Conservation (phyloP, 2,888 invertebrate species). For the Drosophila quasianomalipes region DNA sequence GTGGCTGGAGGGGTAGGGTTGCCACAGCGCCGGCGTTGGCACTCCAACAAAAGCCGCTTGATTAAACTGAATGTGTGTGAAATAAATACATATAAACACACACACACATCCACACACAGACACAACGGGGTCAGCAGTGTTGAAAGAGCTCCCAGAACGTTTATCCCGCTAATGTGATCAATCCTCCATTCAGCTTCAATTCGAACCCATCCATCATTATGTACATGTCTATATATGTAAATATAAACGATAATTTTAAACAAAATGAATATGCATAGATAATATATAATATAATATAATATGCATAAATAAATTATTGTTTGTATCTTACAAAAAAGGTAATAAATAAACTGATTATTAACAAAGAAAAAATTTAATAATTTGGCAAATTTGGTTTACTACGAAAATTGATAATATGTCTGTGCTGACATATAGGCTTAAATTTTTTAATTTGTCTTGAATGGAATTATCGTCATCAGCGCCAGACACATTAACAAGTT, state of each 20-base stretch:
- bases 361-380: not conserved
- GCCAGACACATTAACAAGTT: not conserved
- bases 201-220: not conserved
- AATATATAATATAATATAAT: no score
- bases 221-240: not conserved
- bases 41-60: slow-evolving; percentile 69
- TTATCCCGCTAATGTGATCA: not conserved
- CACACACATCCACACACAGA: not conserved
- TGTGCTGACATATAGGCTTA: not conserved
- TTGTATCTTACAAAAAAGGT: not conserved
- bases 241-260: not conserved
- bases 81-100: not conserved
- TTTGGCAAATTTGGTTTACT: not conserved
- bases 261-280: not conserved
- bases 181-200: not conserved
- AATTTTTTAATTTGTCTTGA: not conserved
- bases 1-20: not conserved
- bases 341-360: not conserved
- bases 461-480: not conserved
- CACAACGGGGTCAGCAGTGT: not conserved
- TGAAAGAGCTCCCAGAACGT: not conserved
- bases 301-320: not conserved
- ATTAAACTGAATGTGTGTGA: slow-evolving; percentile 53
- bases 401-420: not conserved
- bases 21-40: slow-evolving; percentile 20